Conservation (phyloP, 2,113 vertebrate species). For the Dipodomys ordii region DNA sequence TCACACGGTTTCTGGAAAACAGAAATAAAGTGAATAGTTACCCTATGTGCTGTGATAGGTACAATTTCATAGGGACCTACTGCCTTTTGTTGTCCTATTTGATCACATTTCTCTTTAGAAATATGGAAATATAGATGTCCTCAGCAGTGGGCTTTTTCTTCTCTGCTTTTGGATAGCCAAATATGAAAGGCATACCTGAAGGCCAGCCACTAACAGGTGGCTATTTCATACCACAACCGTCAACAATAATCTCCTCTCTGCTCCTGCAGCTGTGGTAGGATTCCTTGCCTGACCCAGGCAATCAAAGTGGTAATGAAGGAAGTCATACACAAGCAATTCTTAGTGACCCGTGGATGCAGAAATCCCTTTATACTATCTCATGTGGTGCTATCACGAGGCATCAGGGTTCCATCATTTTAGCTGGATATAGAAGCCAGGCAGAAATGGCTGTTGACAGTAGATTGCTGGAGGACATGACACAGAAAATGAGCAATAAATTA, state of each 20-base stretch:
- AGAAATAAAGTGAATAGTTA: background rate
- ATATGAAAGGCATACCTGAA: background rate
- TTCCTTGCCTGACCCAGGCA: background rate
- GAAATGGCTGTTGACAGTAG: background rate
- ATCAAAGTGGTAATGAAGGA: background rate
- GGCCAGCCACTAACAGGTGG: background rate
- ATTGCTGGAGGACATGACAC: background rate
- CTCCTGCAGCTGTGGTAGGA: background rate
- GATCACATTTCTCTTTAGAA: background rate
- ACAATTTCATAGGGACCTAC: background rate
- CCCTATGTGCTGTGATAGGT: background rate
- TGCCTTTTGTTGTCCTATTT: background rate
- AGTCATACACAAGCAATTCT: background rate
- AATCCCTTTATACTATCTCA: background rate
- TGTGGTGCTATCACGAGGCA: background rate
- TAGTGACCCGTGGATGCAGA: background rate
- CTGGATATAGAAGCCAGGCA: background rate
- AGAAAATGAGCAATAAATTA: background rate
- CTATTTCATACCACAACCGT: background rate
- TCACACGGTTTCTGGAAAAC: background rate
- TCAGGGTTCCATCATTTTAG: background rate
- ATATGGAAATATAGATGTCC: background rate
- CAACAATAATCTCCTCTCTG: background rate
- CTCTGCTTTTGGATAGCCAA: background rate
- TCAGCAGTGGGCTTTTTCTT: background rate